Conservation (phyloP, 2,113 vertebrate genomes). For the Syngnathoides biaculeatus region DNA sequence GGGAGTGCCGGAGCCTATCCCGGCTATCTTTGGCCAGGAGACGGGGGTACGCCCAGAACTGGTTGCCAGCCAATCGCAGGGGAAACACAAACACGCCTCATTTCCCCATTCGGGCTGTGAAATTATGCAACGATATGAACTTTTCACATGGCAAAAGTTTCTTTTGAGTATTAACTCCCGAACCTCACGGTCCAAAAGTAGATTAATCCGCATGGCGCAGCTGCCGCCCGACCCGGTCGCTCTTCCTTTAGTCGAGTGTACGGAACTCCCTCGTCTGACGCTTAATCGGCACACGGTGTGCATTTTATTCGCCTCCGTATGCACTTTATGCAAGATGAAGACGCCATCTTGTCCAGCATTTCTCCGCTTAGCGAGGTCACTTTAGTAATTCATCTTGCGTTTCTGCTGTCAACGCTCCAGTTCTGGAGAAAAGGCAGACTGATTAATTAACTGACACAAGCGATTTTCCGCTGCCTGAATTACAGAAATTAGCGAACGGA, state of each 20-base stretch:
- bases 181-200: not conserved
- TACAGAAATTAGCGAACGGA: not conserved
- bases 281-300: not conserved
- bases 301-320: conserved; percentile 1
- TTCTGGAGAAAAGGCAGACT: not conserved
- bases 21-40: too few species aligned
- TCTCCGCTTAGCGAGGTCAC: not conserved
- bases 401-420: not conserved
- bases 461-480: not conserved
- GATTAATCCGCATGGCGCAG: not conserved
- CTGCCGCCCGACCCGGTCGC: not conserved
- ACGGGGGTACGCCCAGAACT: too few species aligned
- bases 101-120: not conserved
- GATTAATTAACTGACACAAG: not conserved
- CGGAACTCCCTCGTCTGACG: not conserved
- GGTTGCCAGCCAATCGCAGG: too few species aligned
- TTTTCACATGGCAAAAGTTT: not conserved
- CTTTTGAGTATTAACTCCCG: not conserved
- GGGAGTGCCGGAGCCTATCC: too few species aligned
- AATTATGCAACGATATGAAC: not conserved
- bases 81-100: too few species aligned
- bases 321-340: not conserved
- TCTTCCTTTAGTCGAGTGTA: conserved; percentile 1
- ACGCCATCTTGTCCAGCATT: not conserved
- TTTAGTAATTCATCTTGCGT: not conserved